Evolutionary conservation across 2,797 vertebrate species (phyloP).

Genomic region (Lutjanus argentimaculatus): DNA sequence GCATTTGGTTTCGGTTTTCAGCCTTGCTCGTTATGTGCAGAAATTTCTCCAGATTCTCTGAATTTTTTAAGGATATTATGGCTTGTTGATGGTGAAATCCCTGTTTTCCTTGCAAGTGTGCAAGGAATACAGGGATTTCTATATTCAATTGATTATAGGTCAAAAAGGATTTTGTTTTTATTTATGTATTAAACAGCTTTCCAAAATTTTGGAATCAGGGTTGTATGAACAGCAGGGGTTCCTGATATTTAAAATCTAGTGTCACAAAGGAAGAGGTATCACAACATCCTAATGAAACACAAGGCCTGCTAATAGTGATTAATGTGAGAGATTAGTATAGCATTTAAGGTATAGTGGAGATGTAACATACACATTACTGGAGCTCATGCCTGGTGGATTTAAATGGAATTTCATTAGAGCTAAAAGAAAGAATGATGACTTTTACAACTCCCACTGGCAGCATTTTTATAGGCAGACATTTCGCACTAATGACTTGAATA

Average conservation of each 20-base stretch:
- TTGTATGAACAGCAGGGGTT: conserved; percentile 7
- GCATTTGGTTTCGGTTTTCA: too few relatives aligned
- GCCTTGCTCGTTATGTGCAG: too few relatives aligned
- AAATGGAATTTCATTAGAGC: conserved; percentile 76
- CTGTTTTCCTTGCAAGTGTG: too few relatives aligned
- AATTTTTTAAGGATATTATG: too few relatives aligned
- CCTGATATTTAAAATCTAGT: conserved; percentile 29
- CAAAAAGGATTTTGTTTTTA: too few relatives aligned
- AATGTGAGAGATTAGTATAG: conserved; percentile 56
- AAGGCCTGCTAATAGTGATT: conserved; percentile 47
- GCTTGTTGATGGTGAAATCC: too few relatives aligned
- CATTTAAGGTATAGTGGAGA: conserved; percentile 58
- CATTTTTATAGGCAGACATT: conserved; percentile 72
- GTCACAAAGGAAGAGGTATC: conserved; percentile 14
- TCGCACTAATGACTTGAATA: conserved; percentile 76
- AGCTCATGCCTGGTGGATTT: conserved; percentile 62
- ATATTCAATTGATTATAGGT: too few relatives aligned
- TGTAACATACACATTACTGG: conserved; percentile 54
- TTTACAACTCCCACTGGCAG: conserved; percentile 74
- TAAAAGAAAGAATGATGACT: conserved; percentile 72
- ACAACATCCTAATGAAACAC: conserved; percentile 10
- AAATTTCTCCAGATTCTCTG: too few relatives aligned
- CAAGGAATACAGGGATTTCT: too few relatives aligned
- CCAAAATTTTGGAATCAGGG: too few relatives aligned
- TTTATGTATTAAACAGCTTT: too few relatives aligned